These are phyloP conservation scores for Alouatta caraya DNA, from an alignment of 2,797 vertebrate genomes.

Conservation along the genomic window DNA sequence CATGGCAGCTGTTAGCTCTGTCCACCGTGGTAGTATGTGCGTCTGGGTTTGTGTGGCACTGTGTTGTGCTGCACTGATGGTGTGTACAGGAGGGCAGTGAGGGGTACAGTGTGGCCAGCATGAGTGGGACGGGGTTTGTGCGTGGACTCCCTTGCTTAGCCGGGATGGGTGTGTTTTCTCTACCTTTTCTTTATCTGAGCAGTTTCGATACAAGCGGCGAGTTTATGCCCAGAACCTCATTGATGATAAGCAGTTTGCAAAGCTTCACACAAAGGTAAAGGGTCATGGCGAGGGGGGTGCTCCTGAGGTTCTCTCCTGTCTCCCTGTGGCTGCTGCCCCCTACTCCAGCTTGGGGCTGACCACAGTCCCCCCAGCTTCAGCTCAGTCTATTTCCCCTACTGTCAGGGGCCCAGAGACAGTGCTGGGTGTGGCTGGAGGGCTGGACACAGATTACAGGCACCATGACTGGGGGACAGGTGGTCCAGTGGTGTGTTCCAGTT, in stretches of 20 bases:
- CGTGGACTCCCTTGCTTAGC: not conserved
- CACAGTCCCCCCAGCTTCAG: no score
- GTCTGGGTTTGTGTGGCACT: not conserved
- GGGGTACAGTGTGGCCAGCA: not conserved
- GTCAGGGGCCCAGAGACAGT: not conserved
- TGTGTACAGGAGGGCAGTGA: not conserved
- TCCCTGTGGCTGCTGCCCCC: not conserved
- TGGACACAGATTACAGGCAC: not conserved
- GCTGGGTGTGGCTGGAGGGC: not conserved
- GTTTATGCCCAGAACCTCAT: slow-evolving; percentile 95
- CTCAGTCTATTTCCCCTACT: not conserved
- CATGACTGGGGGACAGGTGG: not conserved
- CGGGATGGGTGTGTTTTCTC: not conserved
- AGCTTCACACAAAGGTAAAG: slow-evolving; percentile 97
- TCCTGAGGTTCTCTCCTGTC: not conserved
- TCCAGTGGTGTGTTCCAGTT: not conserved
- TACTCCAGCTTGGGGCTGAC: not conserved
- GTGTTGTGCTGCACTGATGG: not conserved
- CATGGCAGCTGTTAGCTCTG: not conserved
- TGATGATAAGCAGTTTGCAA: slow-evolving; percentile 97
- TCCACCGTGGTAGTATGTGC: not conserved
- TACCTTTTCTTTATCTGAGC: slow-evolving; percentile 75
- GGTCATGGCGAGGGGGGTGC: not conserved
- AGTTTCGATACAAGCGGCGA: slow-evolving; percentile 98
- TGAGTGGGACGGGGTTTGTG: not conserved